Conservation (phyloP, 35 echinoderm and acorn worm species). For the Ophioderma brevispina region DNA sequence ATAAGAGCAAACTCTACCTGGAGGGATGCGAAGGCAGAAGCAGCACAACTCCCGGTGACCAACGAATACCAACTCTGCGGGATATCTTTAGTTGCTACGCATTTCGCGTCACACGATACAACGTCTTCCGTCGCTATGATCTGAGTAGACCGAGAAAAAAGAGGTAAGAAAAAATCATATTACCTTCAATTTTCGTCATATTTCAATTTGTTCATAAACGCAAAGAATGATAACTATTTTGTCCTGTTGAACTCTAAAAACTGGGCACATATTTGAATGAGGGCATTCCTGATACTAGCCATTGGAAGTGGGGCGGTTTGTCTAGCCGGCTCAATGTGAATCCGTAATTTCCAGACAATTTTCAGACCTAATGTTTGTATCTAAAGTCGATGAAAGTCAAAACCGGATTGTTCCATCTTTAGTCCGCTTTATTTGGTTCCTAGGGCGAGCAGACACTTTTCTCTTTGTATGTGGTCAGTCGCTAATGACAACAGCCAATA, state of each 20-base stretch:
- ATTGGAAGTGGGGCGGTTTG: not conserved
- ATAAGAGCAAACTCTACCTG: not conserved
- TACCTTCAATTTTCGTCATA: not conserved
- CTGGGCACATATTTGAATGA: not conserved
- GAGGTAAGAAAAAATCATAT: not conserved
- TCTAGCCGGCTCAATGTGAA: not conserved
- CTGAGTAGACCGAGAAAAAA: not conserved
- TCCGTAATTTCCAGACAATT: not conserved
- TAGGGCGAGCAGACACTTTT: not conserved
- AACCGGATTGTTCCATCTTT: too few species aligned
- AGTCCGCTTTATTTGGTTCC: too few species aligned
- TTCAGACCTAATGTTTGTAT: too few species aligned
- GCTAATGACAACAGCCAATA: not conserved
- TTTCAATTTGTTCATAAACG: not conserved
- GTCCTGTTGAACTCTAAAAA: not conserved
- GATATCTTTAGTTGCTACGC: not conserved
- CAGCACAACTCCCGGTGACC: not conserved
- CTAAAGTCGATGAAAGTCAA: too few species aligned
- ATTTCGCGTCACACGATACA: constrained; percentile 10
- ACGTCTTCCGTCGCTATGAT: not conserved
- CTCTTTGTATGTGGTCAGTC: not conserved
- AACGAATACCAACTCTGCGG: not conserved
- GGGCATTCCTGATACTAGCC: not conserved
- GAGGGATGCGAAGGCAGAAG: not conserved
- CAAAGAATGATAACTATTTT: constrained; percentile 1